Evolutionary conservation across 2,888 invertebrate species (phyloP).

Genomic region (Carabus problematicus): DNA sequence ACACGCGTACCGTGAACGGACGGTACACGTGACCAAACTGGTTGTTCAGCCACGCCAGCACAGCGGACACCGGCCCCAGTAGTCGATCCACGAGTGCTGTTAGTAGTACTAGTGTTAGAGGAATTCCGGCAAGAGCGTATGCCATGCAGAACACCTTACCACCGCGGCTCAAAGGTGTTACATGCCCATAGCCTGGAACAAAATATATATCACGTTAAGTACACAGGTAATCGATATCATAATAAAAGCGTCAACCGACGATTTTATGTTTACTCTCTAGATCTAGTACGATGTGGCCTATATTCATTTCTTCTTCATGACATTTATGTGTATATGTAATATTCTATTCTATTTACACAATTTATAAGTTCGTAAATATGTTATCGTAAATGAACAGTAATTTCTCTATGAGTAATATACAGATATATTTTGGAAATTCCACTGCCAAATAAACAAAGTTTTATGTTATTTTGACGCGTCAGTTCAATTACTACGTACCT

Average conservation of each 20-base stretch:
- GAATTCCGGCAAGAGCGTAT: slow-evolving; percentile 86
- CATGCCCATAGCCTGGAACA: slow-evolving; percentile 83
- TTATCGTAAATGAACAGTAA: too few relatives aligned
- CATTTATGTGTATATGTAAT: slow-evolving; percentile 21
- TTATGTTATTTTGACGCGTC: neutral
- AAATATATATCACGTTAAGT: neutral
- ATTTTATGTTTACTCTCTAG: slow-evolving; percentile 15
- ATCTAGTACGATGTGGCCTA: too few relatives aligned
- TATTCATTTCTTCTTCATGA: neutral
- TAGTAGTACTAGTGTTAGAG: slow-evolving; percentile 82
- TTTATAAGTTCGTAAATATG: too few relatives aligned
- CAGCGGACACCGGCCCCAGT: slow-evolving; percentile 74
- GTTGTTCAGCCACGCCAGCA: slow-evolving; percentile 74
- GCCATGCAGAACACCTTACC: slow-evolving; percentile 90
- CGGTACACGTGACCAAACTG: slow-evolving; percentile 75
- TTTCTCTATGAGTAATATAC: too few relatives aligned
- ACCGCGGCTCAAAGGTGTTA: slow-evolving; percentile 82
- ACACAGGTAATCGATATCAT: slow-evolving; percentile 10
- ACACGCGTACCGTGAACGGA: slow-evolving; percentile 76
- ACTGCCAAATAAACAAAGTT: too few relatives aligned
- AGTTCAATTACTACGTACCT: slow-evolving; percentile 63
- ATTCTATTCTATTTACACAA: too few relatives aligned
- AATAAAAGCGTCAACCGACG: slow-evolving; percentile 11
- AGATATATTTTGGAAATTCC: too few relatives aligned
- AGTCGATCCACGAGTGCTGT: slow-evolving; percentile 84